These are phyloP conservation scores for Darwinula stevensoni DNA, from an alignment of 2,888 invertebrate species.

Conservation along the genomic window DNA sequence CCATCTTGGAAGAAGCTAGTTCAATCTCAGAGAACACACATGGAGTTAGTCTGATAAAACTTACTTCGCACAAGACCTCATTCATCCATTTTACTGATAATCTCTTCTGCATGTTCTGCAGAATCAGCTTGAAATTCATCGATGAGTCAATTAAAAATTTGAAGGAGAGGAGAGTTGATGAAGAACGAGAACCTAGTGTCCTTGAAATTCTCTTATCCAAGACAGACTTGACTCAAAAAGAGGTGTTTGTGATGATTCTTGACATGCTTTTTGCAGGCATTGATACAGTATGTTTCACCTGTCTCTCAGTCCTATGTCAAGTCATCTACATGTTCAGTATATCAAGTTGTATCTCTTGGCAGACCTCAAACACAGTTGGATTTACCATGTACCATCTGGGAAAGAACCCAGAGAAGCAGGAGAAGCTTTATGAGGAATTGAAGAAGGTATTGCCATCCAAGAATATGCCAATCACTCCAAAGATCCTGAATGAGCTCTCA, in stretches of 20 bases:
- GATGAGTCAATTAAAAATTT: conserved; percentile 9
- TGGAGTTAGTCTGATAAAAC: too few relatives aligned
- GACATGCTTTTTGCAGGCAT: too few relatives aligned
- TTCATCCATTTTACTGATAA: too few relatives aligned
- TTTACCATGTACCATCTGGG: conserved; percentile 45
- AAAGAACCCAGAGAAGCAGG: conserved; percentile 30
- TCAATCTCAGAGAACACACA: too few relatives aligned
- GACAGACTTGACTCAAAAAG: conserved; percentile 43
- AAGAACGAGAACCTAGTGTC: conserved; percentile 31
- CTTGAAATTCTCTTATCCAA: conserved; percentile 37
- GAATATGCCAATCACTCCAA: conserved; percentile 16
- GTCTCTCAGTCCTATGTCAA: too few relatives aligned
- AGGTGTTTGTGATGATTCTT: too few relatives aligned
- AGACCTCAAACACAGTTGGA: conserved; percentile 48
- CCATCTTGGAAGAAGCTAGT: too few relatives aligned
- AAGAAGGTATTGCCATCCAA: conserved; percentile 16
- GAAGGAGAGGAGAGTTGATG: conserved; percentile 14
- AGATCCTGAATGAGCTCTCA: not conserved
- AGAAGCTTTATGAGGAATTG: conserved; percentile 32
- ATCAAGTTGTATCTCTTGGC: too few relatives aligned
- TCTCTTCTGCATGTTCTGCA: not conserved
- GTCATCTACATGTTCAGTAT: too few relatives aligned
- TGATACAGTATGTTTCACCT: too few relatives aligned
- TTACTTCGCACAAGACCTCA: too few relatives aligned
- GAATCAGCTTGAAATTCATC: not conserved